These are phyloP conservation scores for Microcebus lehilahytsara DNA, from an alignment of 2,113 vertebrate species.

Conservation along the genomic window DNA sequence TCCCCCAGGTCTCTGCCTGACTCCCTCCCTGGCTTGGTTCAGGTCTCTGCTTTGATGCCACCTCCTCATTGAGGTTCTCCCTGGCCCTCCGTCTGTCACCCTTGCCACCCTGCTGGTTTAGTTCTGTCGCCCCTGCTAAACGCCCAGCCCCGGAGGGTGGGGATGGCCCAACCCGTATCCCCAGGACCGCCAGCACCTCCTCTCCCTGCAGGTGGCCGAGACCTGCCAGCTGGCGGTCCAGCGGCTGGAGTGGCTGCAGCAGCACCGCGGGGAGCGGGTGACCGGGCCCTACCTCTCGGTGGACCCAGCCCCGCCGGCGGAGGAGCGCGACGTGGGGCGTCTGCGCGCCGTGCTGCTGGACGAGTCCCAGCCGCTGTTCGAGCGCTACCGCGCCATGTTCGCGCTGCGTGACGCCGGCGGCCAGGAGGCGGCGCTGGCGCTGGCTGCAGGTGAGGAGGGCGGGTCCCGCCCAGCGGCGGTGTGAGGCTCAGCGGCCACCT, in stretches of 20 bases:
- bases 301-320: conserved; percentile 92
- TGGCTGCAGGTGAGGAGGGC: conserved; percentile 89
- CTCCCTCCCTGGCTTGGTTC: background rate
- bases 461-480: rapidly evolving
- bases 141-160: background rate
- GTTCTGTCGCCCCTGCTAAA: background rate
- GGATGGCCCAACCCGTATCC: background rate
- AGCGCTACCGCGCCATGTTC: conserved; percentile 97
- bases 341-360: conserved; percentile 87
- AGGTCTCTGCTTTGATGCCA: background rate
- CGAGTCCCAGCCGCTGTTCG: conserved; percentile 88
- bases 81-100: background rate
- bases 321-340: conserved; percentile 79
- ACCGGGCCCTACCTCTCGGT: conserved; percentile 88
- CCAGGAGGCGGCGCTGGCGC: conserved; percentile 88
- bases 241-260: conserved; percentile 90
- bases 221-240: conserved; percentile 91
- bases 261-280: conserved; percentile 61
- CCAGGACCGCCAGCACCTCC: background rate
- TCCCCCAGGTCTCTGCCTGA: background rate
- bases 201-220: conserved; percentile 89
- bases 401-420: conserved; percentile 91
- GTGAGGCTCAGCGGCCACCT: background rate
- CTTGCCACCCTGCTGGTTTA: background rate
- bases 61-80: background rate